Evolutionary conservation across 2,113 vertebrate species (phyloP).

Genomic region (Stigmatopora nigra): DNA sequence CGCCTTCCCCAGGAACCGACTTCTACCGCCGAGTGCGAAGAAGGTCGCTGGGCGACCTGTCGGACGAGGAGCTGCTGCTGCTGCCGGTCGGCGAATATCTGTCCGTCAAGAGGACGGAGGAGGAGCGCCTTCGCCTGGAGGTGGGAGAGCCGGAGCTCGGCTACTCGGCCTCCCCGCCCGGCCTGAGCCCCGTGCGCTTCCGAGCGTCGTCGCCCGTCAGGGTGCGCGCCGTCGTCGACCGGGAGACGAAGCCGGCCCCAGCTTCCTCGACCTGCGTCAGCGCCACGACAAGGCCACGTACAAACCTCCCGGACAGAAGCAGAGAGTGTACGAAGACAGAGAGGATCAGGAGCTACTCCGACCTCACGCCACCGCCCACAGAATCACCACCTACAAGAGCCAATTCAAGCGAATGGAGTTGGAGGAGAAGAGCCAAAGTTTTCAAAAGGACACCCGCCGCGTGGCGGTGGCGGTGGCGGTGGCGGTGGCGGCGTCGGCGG

Average conservation of each 20-base stretch:
- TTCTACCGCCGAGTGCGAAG: conserved; percentile 82
- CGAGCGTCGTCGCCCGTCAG: conserved; percentile 80
- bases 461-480: conserved; percentile 65
- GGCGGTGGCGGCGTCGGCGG: too few relatives aligned
- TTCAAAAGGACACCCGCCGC: too few relatives aligned
- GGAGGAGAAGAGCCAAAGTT: conserved; percentile 82
- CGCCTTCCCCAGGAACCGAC: conserved; percentile 82
- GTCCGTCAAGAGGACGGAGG: conserved; percentile 91
- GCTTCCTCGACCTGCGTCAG: too few relatives aligned
- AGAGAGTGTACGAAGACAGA: too few relatives aligned
- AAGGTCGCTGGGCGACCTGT: conserved; percentile 86
- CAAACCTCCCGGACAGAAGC: too few relatives aligned
- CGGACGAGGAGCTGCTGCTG: conserved; percentile 90
- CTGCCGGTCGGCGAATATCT: conserved; percentile 91
- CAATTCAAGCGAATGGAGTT: too few relatives aligned
- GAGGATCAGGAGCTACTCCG: too few relatives aligned
- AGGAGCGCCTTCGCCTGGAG: conserved; percentile 88
- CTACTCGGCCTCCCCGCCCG: conserved; percentile 90
- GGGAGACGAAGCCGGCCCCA: conserved; percentile 62
- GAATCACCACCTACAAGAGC: too few relatives aligned
- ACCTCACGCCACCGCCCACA: too few relatives aligned
- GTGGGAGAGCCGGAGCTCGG: conserved; percentile 84
- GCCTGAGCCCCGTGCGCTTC: conserved; percentile 87
- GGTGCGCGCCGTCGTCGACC: conserved; percentile 66
- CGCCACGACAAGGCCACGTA: too few relatives aligned